phyloP scores from a whole-genome alignment of 2,797 vertebrate genomes.

The Amniataba percoides region DNA sequence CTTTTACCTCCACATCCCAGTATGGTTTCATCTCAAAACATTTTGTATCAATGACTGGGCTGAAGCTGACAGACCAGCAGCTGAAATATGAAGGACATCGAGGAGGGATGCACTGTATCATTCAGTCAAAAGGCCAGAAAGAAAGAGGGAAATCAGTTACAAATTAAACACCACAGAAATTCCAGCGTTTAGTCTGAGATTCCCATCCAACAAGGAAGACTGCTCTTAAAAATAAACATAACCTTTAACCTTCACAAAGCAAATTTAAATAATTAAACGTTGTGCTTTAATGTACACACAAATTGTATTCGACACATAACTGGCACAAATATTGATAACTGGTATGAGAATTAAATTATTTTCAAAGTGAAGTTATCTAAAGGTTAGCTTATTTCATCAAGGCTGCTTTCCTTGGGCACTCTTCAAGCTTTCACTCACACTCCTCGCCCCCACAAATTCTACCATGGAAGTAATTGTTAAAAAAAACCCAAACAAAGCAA shows the following conservation, averaged over 20 bases:
- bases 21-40: conserved; percentile 47
- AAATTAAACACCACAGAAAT: conserved; percentile 61
- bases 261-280: too few species aligned
- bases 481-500: conserved; percentile 44
- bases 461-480: conserved; percentile 24
- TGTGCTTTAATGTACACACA: neutral
- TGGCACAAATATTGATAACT: neutral
- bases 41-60: conserved; percentile 45
- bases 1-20: conserved; percentile 43
- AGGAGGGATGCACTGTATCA: conserved; percentile 26
- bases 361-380: conserved; percentile 43
- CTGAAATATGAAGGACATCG: conserved; percentile 15
- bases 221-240: conserved; percentile 70
- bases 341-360: neutral
- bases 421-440: conserved; percentile 49
- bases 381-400: conserved; percentile 72
- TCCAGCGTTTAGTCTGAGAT: conserved; percentile 52
- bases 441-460: conserved; percentile 23
- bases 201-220: conserved; percentile 65
- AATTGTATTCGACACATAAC: neutral
- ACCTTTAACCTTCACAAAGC: conserved; percentile 60
- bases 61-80: conserved; percentile 30
- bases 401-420: conserved; percentile 68
- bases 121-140: conserved; percentile 43
- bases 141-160: conserved; percentile 20